These are phyloP conservation scores for Drosophila barbarae DNA, from an alignment of 2,888 invertebrate genomes.

Conservation along the genomic window DNA sequence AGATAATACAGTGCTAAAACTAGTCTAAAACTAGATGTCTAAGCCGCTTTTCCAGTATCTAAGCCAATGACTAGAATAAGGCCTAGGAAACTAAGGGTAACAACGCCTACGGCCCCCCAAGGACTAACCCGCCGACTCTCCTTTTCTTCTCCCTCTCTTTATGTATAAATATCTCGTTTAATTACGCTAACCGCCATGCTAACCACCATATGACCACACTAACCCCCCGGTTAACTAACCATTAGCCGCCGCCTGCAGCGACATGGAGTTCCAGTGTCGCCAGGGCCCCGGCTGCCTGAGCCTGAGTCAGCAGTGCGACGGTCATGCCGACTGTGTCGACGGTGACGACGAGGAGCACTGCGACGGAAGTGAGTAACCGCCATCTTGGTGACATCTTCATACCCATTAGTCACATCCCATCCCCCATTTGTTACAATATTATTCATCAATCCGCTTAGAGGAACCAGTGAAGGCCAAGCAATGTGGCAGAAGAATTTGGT, in stretches of 20 bases:
- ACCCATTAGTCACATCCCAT: background rate
- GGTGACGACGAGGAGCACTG: conserved; percentile 79
- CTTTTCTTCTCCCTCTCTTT: background rate
- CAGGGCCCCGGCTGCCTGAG: conserved; percentile 77
- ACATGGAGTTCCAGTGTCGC: conserved; percentile 77
- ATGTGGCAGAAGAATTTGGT: background rate
- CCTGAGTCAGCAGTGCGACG: conserved; percentile 77
- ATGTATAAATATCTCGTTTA: conserved; percentile 13
- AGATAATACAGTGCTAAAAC: conserved; percentile 13
- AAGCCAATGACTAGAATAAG: conserved; percentile 13
- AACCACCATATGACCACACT: conserved; percentile 41
- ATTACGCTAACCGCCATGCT: conserved; percentile 23
- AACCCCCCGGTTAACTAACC: conserved; percentile 39
- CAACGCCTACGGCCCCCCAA: too few relatives aligned
- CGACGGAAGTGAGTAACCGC: conserved; percentile 77
- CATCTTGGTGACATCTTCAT: conserved; percentile 1
- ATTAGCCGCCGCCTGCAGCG: conserved; percentile 77
- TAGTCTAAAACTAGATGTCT: conserved; percentile 9
- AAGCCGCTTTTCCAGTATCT: conserved; percentile 6
- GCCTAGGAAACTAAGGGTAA: background rate
- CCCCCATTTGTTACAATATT: conserved; percentile 8
- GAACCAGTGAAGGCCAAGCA: background rate
- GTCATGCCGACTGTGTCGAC: conserved; percentile 74
- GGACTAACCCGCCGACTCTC: background rate
- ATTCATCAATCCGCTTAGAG: background rate